Base-by-base conservation (phyloP, 2,888 invertebrate genomes). In the Candidula unifasciata region DNA sequence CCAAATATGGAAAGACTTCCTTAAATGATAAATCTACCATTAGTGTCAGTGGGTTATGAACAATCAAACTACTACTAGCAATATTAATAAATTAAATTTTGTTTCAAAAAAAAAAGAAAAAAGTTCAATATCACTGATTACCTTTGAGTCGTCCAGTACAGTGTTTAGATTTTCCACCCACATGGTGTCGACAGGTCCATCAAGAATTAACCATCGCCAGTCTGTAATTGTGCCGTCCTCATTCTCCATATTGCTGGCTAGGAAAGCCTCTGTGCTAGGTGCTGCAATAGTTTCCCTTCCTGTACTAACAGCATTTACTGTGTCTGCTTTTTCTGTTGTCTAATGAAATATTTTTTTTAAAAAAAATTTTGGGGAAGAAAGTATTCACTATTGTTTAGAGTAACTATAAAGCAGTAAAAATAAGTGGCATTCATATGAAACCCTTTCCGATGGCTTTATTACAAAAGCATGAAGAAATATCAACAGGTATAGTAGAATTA, bases 151-250 rank as follows among this genome's bases (percentile, higher is more conserved):
- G 85, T 94, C 94, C 16, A 94, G 89, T 54, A 93, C 93, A 5
- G 94, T 94, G 88, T 94, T 94, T 44, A 94, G 91, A 86, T 93
- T 94, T 88, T 94, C 94, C 35, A 93, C 93, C 93, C 94, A 94
- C 80, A 93, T 87, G 6, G 93, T 93, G 86, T 94, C 93, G 16
- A 94, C 93, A 0, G 94, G 94, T 8, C 94, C 94, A 80, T 94
- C 94, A 27, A 94, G 89, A 3, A 94, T 90, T 44, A 93, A 85
- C 93, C 93, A 93, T n/a, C 91, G 89, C 93, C 93, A 93, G 87
- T 91, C 90, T 37, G 88, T 90, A 44, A 89, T 86, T 10, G 86
- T 71, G 2, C 88, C 86, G 35, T 89, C 88, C 16, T 77, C 87
- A 35, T 87, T 88, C 10, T 87, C 88, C 87, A 44, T 73, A 21